Base-by-base conservation (phyloP, 2,113 vertebrate species). In the Hippocampus barbouri region DNA sequence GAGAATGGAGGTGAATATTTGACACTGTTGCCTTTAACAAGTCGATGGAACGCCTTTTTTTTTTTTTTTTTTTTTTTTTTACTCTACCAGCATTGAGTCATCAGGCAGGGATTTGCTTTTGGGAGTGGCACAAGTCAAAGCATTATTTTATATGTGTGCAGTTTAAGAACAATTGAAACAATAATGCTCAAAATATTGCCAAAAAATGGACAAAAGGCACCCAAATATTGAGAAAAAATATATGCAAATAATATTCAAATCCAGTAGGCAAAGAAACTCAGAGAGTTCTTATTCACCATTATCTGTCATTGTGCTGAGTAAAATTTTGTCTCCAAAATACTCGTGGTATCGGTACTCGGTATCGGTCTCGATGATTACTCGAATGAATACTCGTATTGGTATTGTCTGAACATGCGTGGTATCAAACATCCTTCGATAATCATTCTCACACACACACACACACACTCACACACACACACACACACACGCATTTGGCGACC, bases 401-500 rank as follows among this genome's bases (percentile, higher is more conserved):
- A 38, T 38, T 38, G 34, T 38, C 34, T 38, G 34, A 38, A 38
- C 34, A 38, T 38, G 34, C 34, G 34, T 38, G 34, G 34, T 38
- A 38, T 38, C 34, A 38, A 38, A 38, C 34, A 38, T 38, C 34
- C 34, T 38, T 38, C 5, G 34, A 38, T 38, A 6, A 38, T 5
- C 34, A 34, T 4, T 34, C 30, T 34, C 30, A 5, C 30, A 6
- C 5, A 38, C 34, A 6, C 34, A 5, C 34, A 38, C 34, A 38
- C 34, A 38, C 34, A 38, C 5, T 8, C 18, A 5, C 18, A 51
- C 5, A 51, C 49, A 21, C 49, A 8, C 57, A 65, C 75, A 69
- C 57, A 62, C 63, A 73, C 54, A 41, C 45, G 65, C 57, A 21
- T 67, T 47, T 47, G 12, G 53, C 8, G 21, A 56, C 53, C 57